phyloP scores from a whole-genome alignment of 2,797 vertebrate genomes.

The Alcedo quadribrachys region DNA sequence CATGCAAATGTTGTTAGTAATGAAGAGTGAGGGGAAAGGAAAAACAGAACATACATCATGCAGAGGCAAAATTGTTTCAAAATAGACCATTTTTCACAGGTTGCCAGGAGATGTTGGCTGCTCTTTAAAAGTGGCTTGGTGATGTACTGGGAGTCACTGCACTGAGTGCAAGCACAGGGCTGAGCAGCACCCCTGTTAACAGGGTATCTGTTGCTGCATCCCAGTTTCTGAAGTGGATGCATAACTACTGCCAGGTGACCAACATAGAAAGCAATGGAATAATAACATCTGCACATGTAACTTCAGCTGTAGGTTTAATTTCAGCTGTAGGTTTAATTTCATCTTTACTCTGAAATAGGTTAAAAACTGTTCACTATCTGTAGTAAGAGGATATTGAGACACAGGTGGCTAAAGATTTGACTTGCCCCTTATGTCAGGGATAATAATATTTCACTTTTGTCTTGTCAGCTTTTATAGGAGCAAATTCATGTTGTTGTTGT shows the following conservation, averaged over 20 bases:
- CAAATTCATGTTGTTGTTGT: not conserved
- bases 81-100: slow-evolving; percentile 56
- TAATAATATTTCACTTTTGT: not conserved
- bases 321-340: not conserved
- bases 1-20: slow-evolving; percentile 64
- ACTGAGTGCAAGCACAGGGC: not conserved
- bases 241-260: not conserved
- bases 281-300: not conserved
- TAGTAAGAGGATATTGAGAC: not conserved
- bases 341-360: not conserved
- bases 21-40: slow-evolving; percentile 31
- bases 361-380: not conserved
- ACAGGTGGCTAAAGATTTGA: not conserved
- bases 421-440: not conserved
- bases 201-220: slow-evolving; percentile 26
- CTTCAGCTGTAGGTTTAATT: not conserved
- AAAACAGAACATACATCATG: slow-evolving; percentile 36
- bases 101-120: slow-evolving; percentile 43
- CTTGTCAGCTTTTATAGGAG: not conserved
- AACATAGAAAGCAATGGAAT: not conserved
- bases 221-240: not conserved
- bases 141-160: slow-evolving; percentile 24
- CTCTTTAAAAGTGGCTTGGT: slow-evolving; percentile 47
- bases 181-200: slow-evolving; percentile 26
- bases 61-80: slow-evolving; percentile 58